Conservation (phyloP, 2,113 vertebrate species). For the Ailurus styani region DNA sequence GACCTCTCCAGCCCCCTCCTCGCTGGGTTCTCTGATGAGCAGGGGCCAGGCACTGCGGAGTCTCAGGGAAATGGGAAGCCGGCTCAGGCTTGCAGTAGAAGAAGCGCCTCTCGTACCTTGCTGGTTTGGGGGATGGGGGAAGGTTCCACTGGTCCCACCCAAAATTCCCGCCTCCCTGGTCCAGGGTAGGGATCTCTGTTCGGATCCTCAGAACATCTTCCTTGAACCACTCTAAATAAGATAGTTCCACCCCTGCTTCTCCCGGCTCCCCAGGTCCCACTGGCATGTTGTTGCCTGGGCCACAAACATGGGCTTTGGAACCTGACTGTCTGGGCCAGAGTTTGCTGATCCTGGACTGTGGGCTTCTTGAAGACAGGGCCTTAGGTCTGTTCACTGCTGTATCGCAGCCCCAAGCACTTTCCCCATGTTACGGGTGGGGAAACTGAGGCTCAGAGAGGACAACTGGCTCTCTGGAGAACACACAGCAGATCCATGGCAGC, state of each 20-base stretch:
- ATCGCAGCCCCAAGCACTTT: neutral
- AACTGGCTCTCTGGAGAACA: neutral
- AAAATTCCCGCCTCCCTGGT: neutral
- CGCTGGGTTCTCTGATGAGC: neutral
- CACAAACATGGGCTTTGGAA: accelerated
- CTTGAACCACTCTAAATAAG: neutral
- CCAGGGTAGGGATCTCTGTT: neutral
- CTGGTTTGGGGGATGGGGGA: no score
- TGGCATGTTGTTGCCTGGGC: accelerated
- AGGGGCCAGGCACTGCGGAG: neutral
- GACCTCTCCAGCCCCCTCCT: neutral
- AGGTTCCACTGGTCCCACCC: neutral
- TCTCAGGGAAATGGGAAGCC: neutral
- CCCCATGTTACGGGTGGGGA: neutral
- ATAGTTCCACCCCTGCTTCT: no score
- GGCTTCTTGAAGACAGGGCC: neutral
- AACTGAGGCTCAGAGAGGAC: neutral
- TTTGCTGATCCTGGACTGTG: neutral
- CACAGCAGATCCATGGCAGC: neutral
- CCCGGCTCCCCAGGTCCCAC: neutral
- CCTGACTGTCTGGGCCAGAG: accelerated
- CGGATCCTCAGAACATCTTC: neutral
- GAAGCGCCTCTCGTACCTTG: neutral
- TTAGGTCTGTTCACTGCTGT: neutral
- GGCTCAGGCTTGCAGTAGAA: neutral